Evolutionary conservation across 2,888 invertebrate genomes (phyloP).

Genomic region (Macaria notata): DNA sequence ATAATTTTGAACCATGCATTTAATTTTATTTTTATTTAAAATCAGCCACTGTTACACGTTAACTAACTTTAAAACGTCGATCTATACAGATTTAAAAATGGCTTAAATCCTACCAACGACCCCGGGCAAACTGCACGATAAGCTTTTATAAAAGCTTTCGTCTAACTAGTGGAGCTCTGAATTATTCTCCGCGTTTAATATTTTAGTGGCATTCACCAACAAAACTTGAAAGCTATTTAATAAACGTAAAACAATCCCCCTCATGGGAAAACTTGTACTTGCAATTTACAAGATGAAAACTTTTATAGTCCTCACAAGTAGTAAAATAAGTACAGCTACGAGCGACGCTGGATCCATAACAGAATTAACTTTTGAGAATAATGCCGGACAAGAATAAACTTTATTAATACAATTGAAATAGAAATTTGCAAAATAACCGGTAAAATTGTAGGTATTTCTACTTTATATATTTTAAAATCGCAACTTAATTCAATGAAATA

Average conservation of each 20-base stretch:
- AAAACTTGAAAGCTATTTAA: not conserved
- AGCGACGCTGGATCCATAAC: no score
- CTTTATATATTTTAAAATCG: no score
- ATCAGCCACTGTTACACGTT: not conserved
- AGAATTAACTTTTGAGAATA: no score
- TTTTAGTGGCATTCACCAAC: not conserved
- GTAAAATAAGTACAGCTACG: constrained; percentile 4
- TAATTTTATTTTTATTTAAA: no score
- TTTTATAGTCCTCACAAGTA: constrained; percentile 1
- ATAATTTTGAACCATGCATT: no score
- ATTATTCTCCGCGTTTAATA: not conserved
- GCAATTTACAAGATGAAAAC: constrained; percentile 5
- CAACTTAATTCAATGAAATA: no score
- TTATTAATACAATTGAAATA: no score
- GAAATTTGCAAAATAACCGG: no score
- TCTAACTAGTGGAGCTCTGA: not conserved
- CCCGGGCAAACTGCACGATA: not conserved
- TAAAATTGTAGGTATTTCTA: no score
- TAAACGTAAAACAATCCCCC: constrained; percentile 3
- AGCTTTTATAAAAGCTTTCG: not conserved
- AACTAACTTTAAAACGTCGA: constrained; percentile 5
- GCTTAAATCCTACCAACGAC: not conserved
- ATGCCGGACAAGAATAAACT: no score
- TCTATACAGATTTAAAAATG: not conserved
- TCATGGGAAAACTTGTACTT: constrained; percentile 2